phyloP scores from a whole-genome alignment of 2,888 invertebrate species.

The Stictocephala bisonia region DNA sequence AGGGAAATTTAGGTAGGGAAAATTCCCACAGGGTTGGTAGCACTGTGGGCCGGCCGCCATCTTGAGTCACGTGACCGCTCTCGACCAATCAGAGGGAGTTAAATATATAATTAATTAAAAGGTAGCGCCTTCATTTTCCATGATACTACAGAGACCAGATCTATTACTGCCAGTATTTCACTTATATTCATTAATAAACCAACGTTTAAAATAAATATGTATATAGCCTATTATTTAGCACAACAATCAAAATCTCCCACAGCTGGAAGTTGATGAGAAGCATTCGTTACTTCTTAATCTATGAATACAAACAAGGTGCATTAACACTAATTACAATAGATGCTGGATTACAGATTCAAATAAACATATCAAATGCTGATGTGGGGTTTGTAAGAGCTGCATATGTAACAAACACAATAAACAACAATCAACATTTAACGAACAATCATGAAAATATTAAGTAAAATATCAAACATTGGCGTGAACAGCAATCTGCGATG shows the following conservation, averaged over 20 bases:
- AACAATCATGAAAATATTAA: too few species aligned
- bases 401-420: not conserved
- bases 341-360: slow-evolving; percentile 39
- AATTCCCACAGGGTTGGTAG: too few species aligned
- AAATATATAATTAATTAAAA: too few species aligned
- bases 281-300: slow-evolving; percentile 30
- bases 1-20: too few species aligned
- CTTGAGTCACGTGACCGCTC: too few species aligned
- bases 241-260: slow-evolving; percentile 30
- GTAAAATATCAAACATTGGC: too few species aligned
- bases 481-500: too few species aligned
- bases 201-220: slow-evolving; percentile 40
- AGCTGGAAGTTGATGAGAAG: not conserved
- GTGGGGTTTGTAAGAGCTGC: slow-evolving; percentile 17
- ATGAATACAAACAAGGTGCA: slow-evolving; percentile 38
- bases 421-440: not conserved
- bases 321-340: slow-evolving; percentile 42
- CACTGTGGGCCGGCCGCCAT: too few species aligned
- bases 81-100: too few species aligned
- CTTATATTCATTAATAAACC: slow-evolving; percentile 35
- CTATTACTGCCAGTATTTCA: too few species aligned
- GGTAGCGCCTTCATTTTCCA: too few species aligned
- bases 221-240: slow-evolving; percentile 31
- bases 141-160: too few species aligned
- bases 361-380: slow-evolving; percentile 36